Evolutionary conservation across 2,113 vertebrate genomes (phyloP).

Genomic region (Laterallus jamaicensis): DNA sequence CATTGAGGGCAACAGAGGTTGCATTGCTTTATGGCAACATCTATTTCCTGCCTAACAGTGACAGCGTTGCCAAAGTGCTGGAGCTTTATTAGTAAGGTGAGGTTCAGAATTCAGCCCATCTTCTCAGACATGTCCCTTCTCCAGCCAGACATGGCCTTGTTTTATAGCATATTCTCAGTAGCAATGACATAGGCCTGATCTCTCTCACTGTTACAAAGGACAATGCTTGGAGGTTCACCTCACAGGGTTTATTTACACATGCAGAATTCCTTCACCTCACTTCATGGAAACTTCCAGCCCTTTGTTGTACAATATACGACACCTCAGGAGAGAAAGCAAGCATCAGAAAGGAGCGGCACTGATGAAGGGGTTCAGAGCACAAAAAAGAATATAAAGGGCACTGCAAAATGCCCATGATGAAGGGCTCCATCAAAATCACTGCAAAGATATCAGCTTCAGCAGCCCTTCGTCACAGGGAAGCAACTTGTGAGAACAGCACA

Average conservation of each 20-base stretch:
- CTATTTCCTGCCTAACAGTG: neutral
- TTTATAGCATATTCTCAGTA: neutral
- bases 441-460: neutral
- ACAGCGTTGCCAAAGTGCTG: neutral
- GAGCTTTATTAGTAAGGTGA: neutral
- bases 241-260: neutral
- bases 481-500: neutral
- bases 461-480: neutral
- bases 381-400: neutral
- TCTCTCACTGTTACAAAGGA: neutral
- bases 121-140: neutral
- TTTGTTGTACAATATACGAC: neutral
- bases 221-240: neutral
- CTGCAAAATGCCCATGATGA: neutral
- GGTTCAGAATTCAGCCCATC: neutral
- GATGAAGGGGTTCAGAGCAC: neutral
- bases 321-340: accelerated
- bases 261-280: neutral
- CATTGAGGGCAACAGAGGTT: neutral
- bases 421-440: neutral
- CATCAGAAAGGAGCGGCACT: neutral
- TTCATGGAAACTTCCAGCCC: accelerated
- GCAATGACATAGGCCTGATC: neutral
- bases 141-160: neutral
- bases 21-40: neutral